Base-by-base conservation (phyloP, 2,113 vertebrate species). In the Triplophysa tibetana region DNA sequence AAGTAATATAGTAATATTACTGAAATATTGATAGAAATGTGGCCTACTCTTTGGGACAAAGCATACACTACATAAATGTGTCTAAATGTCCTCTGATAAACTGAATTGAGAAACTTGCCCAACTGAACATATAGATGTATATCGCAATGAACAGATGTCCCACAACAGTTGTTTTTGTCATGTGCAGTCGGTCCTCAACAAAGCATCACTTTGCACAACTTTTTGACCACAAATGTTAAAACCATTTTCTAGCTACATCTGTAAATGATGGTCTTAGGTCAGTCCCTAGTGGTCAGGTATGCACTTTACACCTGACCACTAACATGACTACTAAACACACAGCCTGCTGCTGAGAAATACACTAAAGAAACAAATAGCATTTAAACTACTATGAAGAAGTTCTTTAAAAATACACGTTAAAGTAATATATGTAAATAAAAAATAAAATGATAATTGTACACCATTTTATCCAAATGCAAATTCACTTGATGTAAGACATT, bases 251-350 rank as follows among this genome's bases (percentile, higher is more conserved):
- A 38, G 45, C 24, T 29, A 29, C 62, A 45, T 10, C 41, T 26
- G 72, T 6, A 58, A 48, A 45, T 41, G 8, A 75, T 88, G 87
- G 88, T 84, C 43, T 58, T 86, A 89, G 90, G 79, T 92, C 90
- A 91, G 89, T 89, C 91, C 86, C 91, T 92, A 89, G 91, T 92
- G 91, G 90, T 85, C 75, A 72, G 68, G 26, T 48, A 29, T 50
- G 84, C 73, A 77, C 82, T 90, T 88, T 79, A 83, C 91, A 90
- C 50, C 23, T 81, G 80, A 83, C 79, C 80, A 60, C 63, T 50
- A 21, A 21, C 6, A 24, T 29, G 19, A 60, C 19, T 23, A 24
- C 21, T 56, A 23, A 19, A 58, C 19, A 38, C 17, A n/a, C 12
- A 56, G 33, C 33, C 33, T 38, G 33, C 33, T 38, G 33, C 33